Percentiles rank a stretch among this genome's conserved stretches.
phyloP scores from a whole-genome alignment of 2,888 invertebrate species.

The Eupithecia pulchellata region DNA sequence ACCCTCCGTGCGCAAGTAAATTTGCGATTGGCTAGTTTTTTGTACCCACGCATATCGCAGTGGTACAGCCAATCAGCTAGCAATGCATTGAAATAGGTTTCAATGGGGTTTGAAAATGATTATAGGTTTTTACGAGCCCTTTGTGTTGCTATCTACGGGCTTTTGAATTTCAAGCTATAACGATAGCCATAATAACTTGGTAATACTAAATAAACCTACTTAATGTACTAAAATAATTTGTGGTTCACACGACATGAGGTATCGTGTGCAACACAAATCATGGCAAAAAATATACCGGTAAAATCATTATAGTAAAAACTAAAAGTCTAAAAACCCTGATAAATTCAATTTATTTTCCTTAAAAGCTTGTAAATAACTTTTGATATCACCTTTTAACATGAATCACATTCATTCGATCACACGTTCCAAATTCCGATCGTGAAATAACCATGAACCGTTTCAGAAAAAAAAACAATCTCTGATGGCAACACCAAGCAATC shows the following conservation, averaged over 20 bases:
- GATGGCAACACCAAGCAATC: conserved; percentile 47
- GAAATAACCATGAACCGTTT: conserved; percentile 31
- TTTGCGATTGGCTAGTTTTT: conserved; percentile 45
- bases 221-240: neutral
- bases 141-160: conserved; percentile 1
- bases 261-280: neutral
- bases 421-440: conserved; percentile 21
- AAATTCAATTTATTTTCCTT: too few species aligned
- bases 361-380: neutral
- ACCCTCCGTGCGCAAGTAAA: neutral
- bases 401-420: neutral
- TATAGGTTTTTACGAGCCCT: conserved; percentile 8
- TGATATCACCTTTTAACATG: neutral
- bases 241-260: too few species aligned
- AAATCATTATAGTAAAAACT: too few species aligned
- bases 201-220: neutral
- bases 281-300: too few species aligned
- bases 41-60: conserved; percentile 30
- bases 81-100: conserved; percentile 16
- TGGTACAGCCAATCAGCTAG: conserved; percentile 3
- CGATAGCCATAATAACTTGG: neutral
- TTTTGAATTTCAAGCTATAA: neutral
- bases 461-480: conserved; percentile 40
- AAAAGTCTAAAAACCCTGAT: too few species aligned
- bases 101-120: conserved; percentile 11